Percentiles rank a stretch among this genome's conserved stretches.
Conservation (phyloP, 2,797 vertebrate species). For the Hydrocynus forskahlii region DNA sequence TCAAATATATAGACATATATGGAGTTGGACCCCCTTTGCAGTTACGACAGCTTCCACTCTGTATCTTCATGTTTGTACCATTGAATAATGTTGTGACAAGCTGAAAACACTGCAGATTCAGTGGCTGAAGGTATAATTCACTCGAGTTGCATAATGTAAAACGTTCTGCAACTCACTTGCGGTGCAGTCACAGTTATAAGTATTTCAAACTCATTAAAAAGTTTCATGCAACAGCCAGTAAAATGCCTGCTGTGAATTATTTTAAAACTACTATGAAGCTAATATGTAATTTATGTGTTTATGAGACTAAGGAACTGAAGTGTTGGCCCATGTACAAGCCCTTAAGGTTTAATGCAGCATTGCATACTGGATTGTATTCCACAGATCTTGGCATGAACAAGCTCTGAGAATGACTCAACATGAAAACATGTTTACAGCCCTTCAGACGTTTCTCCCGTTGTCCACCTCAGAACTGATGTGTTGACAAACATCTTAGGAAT, state of each 20-base stretch:
- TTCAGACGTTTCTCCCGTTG: slow-evolving; percentile 4
- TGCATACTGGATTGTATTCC: neutral
- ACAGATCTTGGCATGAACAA: slow-evolving; percentile 3
- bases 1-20: too few species aligned
- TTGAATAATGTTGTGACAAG: too few species aligned
- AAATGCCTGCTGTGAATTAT: neutral
- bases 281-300: neutral
- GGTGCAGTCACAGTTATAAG: too few species aligned
- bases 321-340: neutral
- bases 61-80: too few species aligned
- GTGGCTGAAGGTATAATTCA: too few species aligned
- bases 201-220: too few species aligned
- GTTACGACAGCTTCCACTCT: too few species aligned
- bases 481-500: slow-evolving; percentile 8
- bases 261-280: neutral
- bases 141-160: too few species aligned
- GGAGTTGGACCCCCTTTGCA: too few species aligned
- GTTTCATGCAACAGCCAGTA: too few species aligned
- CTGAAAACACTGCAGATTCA: too few species aligned
- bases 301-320: neutral
- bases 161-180: too few species aligned
- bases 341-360: neutral
- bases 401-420: slow-evolving; percentile 34
- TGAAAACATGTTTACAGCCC: slow-evolving; percentile 31
- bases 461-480: neutral